Evolutionary conservation across 2,113 vertebrate genomes (phyloP).

Genomic region (Balaeniceps rex): DNA sequence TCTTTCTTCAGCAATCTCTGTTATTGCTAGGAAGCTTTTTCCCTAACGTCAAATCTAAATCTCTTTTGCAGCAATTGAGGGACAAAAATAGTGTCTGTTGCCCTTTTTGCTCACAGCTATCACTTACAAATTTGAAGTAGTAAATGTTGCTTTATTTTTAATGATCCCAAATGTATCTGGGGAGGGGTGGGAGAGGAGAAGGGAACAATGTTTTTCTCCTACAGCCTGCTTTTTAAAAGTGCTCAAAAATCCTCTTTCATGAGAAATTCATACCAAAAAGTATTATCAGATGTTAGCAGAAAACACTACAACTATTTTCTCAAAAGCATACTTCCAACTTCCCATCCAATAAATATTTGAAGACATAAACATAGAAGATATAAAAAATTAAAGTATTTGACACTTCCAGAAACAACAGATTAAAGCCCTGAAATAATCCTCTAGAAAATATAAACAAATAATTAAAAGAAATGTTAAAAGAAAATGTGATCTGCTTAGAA

Average conservation of each 20-base stretch:
- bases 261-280: background rate
- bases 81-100: background rate
- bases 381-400: background rate
- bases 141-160: background rate
- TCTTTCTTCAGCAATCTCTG: background rate
- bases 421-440: background rate
- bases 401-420: background rate
- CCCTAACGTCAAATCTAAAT: background rate
- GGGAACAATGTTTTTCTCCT: background rate
- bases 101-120: background rate
- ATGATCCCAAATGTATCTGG: background rate
- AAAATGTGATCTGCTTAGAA: background rate
- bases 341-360: background rate
- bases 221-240: background rate
- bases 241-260: background rate
- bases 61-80: background rate
- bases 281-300: background rate
- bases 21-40: background rate
- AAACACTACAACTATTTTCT: background rate
- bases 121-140: background rate
- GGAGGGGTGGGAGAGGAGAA: background rate
- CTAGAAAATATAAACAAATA: background rate
- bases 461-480: background rate
- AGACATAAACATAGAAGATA: background rate
- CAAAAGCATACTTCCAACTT: background rate